Base-by-base conservation (phyloP, 2,888 invertebrate species). In the Lasioglossum leucozonium region DNA sequence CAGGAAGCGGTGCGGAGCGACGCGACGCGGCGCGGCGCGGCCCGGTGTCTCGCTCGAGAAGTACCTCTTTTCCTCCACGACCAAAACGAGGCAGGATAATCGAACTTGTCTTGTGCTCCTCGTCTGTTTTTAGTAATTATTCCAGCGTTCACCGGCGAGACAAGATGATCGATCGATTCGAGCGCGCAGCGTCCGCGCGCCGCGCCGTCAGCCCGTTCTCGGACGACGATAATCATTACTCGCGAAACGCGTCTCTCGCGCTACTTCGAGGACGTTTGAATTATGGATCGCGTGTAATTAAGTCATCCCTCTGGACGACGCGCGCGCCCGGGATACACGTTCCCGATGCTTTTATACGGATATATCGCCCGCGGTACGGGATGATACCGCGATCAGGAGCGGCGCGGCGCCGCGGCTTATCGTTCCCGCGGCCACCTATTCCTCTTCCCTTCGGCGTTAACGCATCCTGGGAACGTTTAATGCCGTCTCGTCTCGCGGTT, bases 111-210 rank as follows among this genome's bases (percentile, higher is more conserved):
- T 34, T 44, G 37, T 13, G 13, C 47, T 65, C 4, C 77, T 79
- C 62, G 73, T 85, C 79, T 79, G 72, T 79, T 81, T 82, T 85
- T 69, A 76, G 69, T 81, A 86, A 87, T 86, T 85, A 85, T 80
- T 72, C 76, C 47, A 37, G 44, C 44, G 81, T 65, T 79, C 77
- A 44, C 78, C 34, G 86, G 81, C 79, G 72, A 71, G 84, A 77
- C 81, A 76, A 81, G 80, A 87, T 87, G 87, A 88, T 87, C 82
- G 75, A 84, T 86, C 83, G 86, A 82, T 83, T 51, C 76, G 78
- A 26, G 55, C 77, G 55, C 77, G 71, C 74, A 71, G 77, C 85
- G 82, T 55, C 62, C 85, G 62, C 74, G 62, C 74, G 78, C 62
- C 85, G 62, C 74, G 78, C 40, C 75, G 72, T 82, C 80, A 82